phyloP scores from a whole-genome alignment of 2,113 vertebrate species.

The Manacus vitellinus region DNA sequence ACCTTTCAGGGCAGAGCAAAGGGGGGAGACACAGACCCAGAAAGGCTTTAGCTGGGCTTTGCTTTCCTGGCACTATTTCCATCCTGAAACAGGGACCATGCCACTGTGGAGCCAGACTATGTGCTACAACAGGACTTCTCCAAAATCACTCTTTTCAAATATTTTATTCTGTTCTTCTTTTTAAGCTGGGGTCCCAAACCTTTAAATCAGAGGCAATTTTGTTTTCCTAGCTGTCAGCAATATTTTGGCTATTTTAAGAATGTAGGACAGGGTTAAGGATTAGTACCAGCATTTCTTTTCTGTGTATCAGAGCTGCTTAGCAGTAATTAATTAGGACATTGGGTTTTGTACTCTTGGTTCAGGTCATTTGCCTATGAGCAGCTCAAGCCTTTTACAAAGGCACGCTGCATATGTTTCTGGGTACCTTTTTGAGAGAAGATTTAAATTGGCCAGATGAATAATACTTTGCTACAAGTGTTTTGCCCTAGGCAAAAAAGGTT shows the following conservation, averaged over 20 bases:
- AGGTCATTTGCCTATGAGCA: constrained; percentile 85
- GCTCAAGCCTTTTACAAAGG: constrained; percentile 79
- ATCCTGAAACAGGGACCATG: not conserved
- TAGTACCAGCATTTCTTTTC: constrained; percentile 81
- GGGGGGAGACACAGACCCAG: not conserved
- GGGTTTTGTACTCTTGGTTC: constrained; percentile 83
- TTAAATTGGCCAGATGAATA: constrained; percentile 85
- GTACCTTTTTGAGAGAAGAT: constrained; percentile 83
- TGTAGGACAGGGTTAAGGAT: constrained; percentile 84
- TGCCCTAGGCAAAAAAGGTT: constrained; percentile 80
- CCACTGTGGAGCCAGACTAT: not conserved
- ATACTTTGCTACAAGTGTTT: constrained; percentile 85
- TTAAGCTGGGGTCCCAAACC: not conserved
- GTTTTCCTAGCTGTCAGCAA: constrained; percentile 79
- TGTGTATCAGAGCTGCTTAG: constrained; percentile 84
- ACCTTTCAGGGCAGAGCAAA: not conserved
- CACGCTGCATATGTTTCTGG: constrained; percentile 82
- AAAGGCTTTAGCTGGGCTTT: not conserved
- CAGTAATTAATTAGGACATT: constrained; percentile 86
- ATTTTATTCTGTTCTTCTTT: not conserved
- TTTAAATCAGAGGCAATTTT: constrained; percentile 70
- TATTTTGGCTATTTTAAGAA: constrained; percentile 85
- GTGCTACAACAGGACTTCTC: not conserved
- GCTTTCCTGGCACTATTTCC: not conserved
- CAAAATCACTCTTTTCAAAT: not conserved